Evolutionary conservation across 2,888 invertebrate genomes (phyloP).

Genomic region (Apamea crenata): DNA sequence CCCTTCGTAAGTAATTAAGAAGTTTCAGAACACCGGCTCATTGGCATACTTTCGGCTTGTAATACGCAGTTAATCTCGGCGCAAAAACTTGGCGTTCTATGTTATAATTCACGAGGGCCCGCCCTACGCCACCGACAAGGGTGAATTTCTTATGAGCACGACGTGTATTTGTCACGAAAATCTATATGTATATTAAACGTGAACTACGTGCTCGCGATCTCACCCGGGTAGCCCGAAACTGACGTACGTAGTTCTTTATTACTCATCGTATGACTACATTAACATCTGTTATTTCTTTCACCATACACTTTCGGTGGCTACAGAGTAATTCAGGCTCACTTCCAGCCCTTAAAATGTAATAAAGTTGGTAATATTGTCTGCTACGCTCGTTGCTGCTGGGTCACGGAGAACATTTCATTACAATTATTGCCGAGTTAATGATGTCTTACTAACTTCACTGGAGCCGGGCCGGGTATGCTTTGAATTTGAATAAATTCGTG

Average conservation of each 20-base stretch:
- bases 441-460: constrained; percentile 82
- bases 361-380: constrained; percentile 80
- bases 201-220: constrained; percentile 66
- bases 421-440: constrained; percentile 84
- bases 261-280: constrained; percentile 68
- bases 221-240: constrained; percentile 68
- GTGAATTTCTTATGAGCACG: constrained; percentile 85
- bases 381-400: constrained; percentile 75
- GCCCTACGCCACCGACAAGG: constrained; percentile 81
- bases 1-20: constrained; percentile 85
- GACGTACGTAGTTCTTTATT: constrained; percentile 71
- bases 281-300: constrained; percentile 68
- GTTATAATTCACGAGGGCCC: constrained; percentile 85
- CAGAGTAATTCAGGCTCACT: constrained; percentile 74
- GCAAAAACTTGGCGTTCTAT: constrained; percentile 84
- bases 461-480: constrained; percentile 76
- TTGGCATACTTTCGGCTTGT: constrained; percentile 87
- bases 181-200: constrained; percentile 77
- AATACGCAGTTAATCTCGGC: constrained; percentile 87
- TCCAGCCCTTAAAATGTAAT: constrained; percentile 77
- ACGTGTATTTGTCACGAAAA: constrained; percentile 83
- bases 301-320: constrained; percentile 69
- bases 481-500: constrained; percentile 83
- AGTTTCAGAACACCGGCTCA: constrained; percentile 85
- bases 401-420: constrained; percentile 83